Evolutionary conservation across 2,797 vertebrate genomes (phyloP).

Genomic region (Peromyscus eremicus): DNA sequence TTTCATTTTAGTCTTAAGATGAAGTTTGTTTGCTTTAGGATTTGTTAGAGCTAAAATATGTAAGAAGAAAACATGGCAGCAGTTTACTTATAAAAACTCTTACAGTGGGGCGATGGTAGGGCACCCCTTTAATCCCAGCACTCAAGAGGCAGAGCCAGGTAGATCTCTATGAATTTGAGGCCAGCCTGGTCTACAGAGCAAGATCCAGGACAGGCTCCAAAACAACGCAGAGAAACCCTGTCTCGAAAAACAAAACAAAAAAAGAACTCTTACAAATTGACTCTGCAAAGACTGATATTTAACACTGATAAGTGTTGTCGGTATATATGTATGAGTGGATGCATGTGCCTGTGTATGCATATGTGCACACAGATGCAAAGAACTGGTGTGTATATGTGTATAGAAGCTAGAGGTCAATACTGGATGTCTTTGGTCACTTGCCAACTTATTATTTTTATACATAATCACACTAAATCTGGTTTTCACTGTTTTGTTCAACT

Average conservation of each 20-base stretch:
- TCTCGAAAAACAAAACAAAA: too few relatives aligned
- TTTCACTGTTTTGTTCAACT: neutral
- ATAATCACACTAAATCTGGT: neutral
- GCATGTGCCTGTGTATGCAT: neutral
- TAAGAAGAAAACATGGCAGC: neutral
- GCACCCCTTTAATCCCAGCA: too few relatives aligned
- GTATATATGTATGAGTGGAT: neutral
- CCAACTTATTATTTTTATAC: neutral
- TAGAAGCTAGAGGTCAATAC: neutral
- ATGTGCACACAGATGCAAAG: neutral
- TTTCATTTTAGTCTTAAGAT: neutral
- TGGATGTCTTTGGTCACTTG: neutral
- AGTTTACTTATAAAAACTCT: neutral
- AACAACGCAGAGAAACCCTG: too few relatives aligned
- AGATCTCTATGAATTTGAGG: too few relatives aligned
- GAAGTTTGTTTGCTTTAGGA: neutral
- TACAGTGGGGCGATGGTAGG: neutral
- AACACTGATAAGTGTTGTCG: neutral
- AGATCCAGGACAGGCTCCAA: too few relatives aligned
- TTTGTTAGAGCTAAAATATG: neutral
- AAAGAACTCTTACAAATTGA: slow-evolving; percentile 23
- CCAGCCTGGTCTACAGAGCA: too few relatives aligned
- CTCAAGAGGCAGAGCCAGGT: too few relatives aligned
- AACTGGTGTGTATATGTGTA: neutral
- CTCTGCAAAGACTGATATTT: neutral